Evolutionary conservation across 2,888 invertebrate species (phyloP).

Genomic region (Tetrapedia diversipes): DNA sequence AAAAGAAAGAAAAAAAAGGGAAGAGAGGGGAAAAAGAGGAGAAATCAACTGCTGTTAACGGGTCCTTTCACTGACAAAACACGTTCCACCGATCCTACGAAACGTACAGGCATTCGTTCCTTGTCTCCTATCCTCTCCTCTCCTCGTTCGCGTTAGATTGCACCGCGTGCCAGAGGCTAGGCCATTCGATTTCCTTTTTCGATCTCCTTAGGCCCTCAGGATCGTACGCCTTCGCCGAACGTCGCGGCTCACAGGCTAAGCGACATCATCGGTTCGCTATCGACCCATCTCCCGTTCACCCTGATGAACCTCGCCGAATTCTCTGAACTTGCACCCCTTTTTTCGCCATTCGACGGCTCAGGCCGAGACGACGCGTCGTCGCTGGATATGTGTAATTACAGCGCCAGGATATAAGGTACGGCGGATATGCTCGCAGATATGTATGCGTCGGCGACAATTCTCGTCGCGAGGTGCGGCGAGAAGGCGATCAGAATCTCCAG

Average conservation of each 20-base stretch:
- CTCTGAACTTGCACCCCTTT: no score
- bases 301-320: constrained; percentile 46
- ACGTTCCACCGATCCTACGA: constrained; percentile 19
- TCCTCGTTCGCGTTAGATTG: constrained; percentile 7
- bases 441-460: constrained; percentile 4
- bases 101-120: no score
- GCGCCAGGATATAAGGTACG: no score
- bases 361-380: no score
- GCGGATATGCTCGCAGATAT: not conserved
- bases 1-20: not conserved
- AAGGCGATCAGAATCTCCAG: no score
- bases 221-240: not conserved
- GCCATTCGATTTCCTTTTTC: not conserved
- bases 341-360: no score
- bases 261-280: constrained; percentile 59
- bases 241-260: constrained; percentile 33
- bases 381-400: no score
- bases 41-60: constrained; percentile 25
- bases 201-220: not conserved
- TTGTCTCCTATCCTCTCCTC: not conserved
- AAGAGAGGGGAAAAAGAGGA: no score
- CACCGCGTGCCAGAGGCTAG: not conserved
- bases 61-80: constrained; percentile 24
- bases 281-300: constrained; percentile 53
- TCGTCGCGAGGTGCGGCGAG: not conserved